Percentiles rank a stretch among this genome's conserved stretches.
These are phyloP conservation scores for Dascillus cervinus DNA, from an alignment of 2,888 invertebrate species.

Conservation along the genomic window DNA sequence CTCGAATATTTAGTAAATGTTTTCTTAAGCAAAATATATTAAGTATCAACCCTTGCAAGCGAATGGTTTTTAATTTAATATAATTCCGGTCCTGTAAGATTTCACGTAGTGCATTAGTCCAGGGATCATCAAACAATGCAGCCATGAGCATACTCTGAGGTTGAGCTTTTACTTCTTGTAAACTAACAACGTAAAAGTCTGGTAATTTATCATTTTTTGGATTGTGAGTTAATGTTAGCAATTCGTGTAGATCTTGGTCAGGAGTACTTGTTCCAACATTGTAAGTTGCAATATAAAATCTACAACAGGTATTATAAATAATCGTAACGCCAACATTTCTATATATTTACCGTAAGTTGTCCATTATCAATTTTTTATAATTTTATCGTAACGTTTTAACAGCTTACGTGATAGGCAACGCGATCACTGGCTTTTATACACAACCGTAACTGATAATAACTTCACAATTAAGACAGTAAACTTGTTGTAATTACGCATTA, in stretches of 20 bases:
- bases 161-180: conserved; percentile 86
- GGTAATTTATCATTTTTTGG: conserved; percentile 60
- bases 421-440: no score
- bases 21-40: conserved; percentile 70
- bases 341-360: conserved; percentile 25
- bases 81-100: conserved; percentile 61
- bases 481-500: no score
- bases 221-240: conserved; percentile 59
- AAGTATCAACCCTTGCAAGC: conserved; percentile 77
- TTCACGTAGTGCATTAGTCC: conserved; percentile 70
- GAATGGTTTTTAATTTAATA: conserved; percentile 70
- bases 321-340: no score
- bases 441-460: no score
- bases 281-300: conserved; percentile 80
- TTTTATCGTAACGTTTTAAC: no score
- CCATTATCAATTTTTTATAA: no score
- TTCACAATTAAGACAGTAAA: no score
- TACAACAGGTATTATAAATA: no score
- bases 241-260: conserved; percentile 59
- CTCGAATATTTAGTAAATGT: conserved; percentile 73
- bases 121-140: conserved; percentile 74
- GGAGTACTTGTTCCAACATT: conserved; percentile 82
- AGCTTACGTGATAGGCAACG: no score
- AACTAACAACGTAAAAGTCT: conserved; percentile 76
- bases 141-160: conserved; percentile 79